Conservation (phyloP, 2,888 invertebrate genomes). For the Dione juno region DNA sequence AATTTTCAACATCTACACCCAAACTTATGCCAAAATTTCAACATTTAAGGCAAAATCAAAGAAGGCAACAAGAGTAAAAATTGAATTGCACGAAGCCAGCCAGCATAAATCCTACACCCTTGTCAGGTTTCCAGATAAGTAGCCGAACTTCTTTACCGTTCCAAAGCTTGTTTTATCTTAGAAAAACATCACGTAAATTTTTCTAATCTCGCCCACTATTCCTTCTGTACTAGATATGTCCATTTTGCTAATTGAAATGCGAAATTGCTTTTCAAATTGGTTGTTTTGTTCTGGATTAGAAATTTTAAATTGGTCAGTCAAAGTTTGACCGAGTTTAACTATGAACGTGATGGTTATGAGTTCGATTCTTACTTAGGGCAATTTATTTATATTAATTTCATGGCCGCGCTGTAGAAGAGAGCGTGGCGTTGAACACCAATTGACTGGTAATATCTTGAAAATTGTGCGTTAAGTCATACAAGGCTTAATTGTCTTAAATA, state of each 20-base stretch:
- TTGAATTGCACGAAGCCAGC: conserved; percentile 36
- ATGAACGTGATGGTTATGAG: background rate
- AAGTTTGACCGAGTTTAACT: too few species aligned
- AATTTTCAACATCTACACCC: conserved; percentile 11
- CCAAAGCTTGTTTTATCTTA: conserved; percentile 57
- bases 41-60: conserved; percentile 28
- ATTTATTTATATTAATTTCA: too few species aligned
- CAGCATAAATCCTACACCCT: conserved; percentile 60
- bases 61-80: conserved; percentile 38
- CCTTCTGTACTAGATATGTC: conserved; percentile 47
- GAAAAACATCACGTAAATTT: conserved; percentile 67
- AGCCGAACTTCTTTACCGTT: conserved; percentile 59
- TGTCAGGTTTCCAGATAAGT: conserved; percentile 64
- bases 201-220: conserved; percentile 65
- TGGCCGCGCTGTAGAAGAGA: too few species aligned
- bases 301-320: background rate
- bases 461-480: too few species aligned
- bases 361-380: background rate
- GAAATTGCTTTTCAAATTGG: conserved; percentile 20
- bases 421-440: too few species aligned
- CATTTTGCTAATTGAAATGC: conserved; percentile 42
- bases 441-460: too few species aligned
- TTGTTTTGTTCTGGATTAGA: background rate
- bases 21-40: conserved; percentile 23
- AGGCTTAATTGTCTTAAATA: too few species aligned